Conservation (phyloP, 2,888 invertebrate species). For the Tetrapedia diversipes region DNA sequence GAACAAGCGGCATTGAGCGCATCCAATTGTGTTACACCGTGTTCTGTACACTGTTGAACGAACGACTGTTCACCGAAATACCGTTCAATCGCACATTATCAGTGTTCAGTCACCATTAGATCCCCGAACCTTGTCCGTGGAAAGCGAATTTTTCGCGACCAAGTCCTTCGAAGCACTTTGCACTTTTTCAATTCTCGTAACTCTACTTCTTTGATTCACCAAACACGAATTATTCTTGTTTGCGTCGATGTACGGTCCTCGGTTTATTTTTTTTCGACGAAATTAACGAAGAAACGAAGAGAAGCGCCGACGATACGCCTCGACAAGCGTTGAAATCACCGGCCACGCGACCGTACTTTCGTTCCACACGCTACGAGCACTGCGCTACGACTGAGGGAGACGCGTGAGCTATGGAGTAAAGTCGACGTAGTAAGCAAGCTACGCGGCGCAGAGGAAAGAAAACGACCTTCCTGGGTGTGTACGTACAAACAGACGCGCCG, state of each 20-base stretch:
- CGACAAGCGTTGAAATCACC: slow-evolving; percentile 29
- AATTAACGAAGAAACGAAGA: no score
- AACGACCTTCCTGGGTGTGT: slow-evolving; percentile 75
- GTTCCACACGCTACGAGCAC: slow-evolving; percentile 71
- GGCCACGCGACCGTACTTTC: slow-evolving; percentile 18
- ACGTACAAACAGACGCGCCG: slow-evolving; percentile 40
- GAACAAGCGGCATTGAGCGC: slow-evolving; percentile 73
- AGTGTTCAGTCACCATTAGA: slow-evolving; percentile 14
- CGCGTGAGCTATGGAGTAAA: slow-evolving; percentile 50
- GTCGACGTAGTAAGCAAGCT: slow-evolving; percentile 57
- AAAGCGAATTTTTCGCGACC: neutral
- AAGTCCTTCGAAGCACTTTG: neutral
- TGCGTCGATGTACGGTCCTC: neutral
- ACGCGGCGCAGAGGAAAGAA: slow-evolving; percentile 71
- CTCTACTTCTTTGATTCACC: neutral
- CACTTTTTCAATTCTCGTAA: neutral
- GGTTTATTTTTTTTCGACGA: neutral
- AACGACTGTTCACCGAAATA: neutral
- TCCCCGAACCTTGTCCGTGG: neutral
- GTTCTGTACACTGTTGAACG: slow-evolving; percentile 13
- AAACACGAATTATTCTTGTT: neutral
- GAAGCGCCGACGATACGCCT: neutral
- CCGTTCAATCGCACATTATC: slow-evolving; percentile 5
- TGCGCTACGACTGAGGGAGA: slow-evolving; percentile 72
- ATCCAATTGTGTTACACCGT: slow-evolving; percentile 44